Evolutionary conservation across 2,797 vertebrate species (phyloP).

Genomic region (Peromyscus aztecus): DNA sequence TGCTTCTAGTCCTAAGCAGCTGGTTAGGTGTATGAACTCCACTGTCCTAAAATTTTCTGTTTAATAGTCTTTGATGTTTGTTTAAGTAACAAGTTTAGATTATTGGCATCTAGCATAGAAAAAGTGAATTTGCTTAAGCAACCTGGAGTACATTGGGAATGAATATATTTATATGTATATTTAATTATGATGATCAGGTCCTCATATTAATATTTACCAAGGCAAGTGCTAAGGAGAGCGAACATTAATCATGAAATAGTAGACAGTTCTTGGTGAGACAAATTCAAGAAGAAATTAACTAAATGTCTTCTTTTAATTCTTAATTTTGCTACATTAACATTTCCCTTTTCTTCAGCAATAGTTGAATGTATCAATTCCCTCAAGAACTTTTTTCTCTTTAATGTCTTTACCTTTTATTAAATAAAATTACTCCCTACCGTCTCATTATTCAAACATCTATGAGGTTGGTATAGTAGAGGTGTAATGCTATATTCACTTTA

Average conservation of each 20-base stretch:
- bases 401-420: constrained; percentile 39
- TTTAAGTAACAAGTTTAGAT: constrained; percentile 7
- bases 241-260: constrained; percentile 28
- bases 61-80: background rate
- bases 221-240: background rate
- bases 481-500: background rate
- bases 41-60: background rate
- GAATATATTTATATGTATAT: constrained; percentile 51
- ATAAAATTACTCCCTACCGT: background rate
- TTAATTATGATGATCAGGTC: constrained; percentile 36
- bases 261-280: constrained; percentile 31
- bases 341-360: background rate
- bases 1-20: background rate
- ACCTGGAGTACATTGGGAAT: background rate
- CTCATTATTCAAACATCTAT: background rate
- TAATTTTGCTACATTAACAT: constrained; percentile 36
- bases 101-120: background rate
- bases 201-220: constrained; percentile 52
- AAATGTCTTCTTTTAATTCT: constrained; percentile 46
- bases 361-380: constrained; percentile 1
- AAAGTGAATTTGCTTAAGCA: constrained; percentile 34
- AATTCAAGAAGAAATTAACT: constrained; percentile 27
- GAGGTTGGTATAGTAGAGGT: background rate
- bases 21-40: background rate
- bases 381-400: constrained; percentile 55